Base-by-base conservation (phyloP, 2,888 invertebrate species). In the Ectemnius lituratus region DNA sequence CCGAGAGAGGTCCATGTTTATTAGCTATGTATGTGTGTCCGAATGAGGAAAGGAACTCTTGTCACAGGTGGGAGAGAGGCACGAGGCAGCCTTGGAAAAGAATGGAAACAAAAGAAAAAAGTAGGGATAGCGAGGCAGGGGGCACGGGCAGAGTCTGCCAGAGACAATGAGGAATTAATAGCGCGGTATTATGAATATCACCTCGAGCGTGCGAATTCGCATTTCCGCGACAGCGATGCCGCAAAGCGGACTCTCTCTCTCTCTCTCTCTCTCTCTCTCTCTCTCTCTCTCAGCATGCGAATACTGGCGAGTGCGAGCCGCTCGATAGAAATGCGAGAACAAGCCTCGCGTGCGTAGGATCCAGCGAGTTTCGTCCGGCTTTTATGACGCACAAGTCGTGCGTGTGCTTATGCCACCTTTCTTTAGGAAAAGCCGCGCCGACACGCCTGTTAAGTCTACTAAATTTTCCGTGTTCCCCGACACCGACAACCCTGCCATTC, bases 161-260 rank as follows among this genome's bases (percentile, higher is more conserved):
- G 80, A 88, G 86, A 89, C 88, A 89, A 90, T 88, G 86, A 88
- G 84, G 87, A 88, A 88, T 89, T 88, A 88, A 89, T 87, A 62
- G 37, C n/a, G 86, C 72, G 82, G 78, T 83, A 85, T 88, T 87
- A 88, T 89, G 87, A 88, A 87, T 89, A 89, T 90, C 88, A 88
- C 86, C 81, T 85, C 84, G 88, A 89, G 86, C 90, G 90, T 90
- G 90, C 88, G 90, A 90, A 89, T 86, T 81, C 82, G 79, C 85
- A 80, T 86, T 89, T 88, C 86, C 87, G 84, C 83, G 84, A 81
- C 84, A 80, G 77, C 78, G 71, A 79, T 78, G 75, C 52, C 80
- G 83, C 83, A 76, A 37, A 37, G 37, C 37, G 37, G 8, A 37
- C 5, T 37, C 37, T 4, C 37, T 37, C 11, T 37, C 37, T 37